Base-by-base conservation (phyloP, 2,888 invertebrate species). In the Sinotaia quadrata region DNA sequence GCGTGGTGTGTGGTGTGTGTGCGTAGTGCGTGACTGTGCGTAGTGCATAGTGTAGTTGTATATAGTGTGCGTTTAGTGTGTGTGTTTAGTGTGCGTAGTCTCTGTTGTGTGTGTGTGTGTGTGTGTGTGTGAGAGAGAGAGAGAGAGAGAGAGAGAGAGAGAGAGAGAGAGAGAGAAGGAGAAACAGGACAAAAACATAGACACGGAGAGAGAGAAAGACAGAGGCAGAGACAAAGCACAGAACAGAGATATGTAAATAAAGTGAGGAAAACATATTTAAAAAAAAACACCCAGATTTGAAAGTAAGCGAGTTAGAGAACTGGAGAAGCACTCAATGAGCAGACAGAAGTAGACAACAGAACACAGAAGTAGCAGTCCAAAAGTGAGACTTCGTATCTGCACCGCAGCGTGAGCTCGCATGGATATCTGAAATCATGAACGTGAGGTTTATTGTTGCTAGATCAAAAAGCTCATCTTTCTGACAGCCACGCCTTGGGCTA, bases 171-270 rank as follows among this genome's bases (percentile, higher is more conserved):
- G 18, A 56, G n/a, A 18, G 33, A 33, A 31, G 33, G 12, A 18
- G 56, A 56, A 15, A 56, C 31, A 56, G 36, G 57, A 57, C 18
- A 54, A 29, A 54, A 7, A 57, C 29, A 52, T 8, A 15, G 15
- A 52, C 12, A 52, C 41, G 41, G 15, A 15, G 52, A 52, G 52
- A 52, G 52, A 52, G 52, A 52, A n/a, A 52, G 52, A 52, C 29
- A 12, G 10, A 52, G 24, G 27, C 10, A 52, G 52, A 15, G 10
- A 15, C 10, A 12, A 41, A 41, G 15, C 15, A 41, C 41, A 12
- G 10, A 41, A 41, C 15, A 15, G 15, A 41, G 10, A 12, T 41
- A 12, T 12, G 10, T 41, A 24, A 49, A 31, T 27, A 52, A 31
- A 52, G 24, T 29, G 24, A 52, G 24, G 31, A 31, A 52, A n/a